Percentiles rank a stretch among this genome's conserved stretches.
Conservation (phyloP, 2,113 vertebrate genomes). For the Sterrhoptilus dennistouni region DNA sequence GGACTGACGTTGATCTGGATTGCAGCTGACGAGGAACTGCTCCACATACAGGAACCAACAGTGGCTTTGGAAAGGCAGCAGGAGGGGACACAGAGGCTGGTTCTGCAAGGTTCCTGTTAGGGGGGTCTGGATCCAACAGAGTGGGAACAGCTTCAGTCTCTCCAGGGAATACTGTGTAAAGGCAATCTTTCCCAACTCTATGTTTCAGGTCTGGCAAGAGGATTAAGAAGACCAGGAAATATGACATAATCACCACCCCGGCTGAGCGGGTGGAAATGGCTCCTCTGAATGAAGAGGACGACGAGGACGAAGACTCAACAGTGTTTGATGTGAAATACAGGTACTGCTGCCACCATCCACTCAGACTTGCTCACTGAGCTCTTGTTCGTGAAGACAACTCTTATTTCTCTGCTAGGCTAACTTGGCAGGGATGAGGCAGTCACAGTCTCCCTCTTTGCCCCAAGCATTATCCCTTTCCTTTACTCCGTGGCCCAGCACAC, state of each 20-base stretch:
- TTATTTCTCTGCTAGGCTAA: not conserved
- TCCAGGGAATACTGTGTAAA: not conserved
- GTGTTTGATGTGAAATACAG: slow-evolving; percentile 97
- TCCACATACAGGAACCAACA: not conserved
- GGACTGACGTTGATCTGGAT: not conserved
- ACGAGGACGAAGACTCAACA: slow-evolving; percentile 89
- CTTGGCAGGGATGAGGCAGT: not conserved
- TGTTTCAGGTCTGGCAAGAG: slow-evolving; percentile 84
- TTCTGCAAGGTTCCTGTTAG: accelerated
- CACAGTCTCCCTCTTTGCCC: not conserved
- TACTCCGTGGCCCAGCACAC: not conserved
- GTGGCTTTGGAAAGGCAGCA: not conserved
- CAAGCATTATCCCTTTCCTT: not conserved
- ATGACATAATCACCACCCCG: slow-evolving; percentile 94
- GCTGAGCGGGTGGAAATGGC: slow-evolving; percentile 95
- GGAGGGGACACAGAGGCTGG: accelerated
- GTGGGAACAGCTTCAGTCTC: not conserved
- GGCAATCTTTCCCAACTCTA: not conserved
- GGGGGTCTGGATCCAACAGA: not conserved
- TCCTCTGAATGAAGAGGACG: slow-evolving; percentile 91
- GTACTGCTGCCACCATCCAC: slow-evolving; percentile 47
- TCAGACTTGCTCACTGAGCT: not conserved
- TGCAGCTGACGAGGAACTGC: not conserved
- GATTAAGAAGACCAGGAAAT: slow-evolving; percentile 92
- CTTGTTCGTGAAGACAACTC: not conserved